Evolutionary conservation across 1,140 invertebrate species (phyloP), one percentile per base, ranked within the genome.

Genomic region (Drosophila kohkoa): DNA sequence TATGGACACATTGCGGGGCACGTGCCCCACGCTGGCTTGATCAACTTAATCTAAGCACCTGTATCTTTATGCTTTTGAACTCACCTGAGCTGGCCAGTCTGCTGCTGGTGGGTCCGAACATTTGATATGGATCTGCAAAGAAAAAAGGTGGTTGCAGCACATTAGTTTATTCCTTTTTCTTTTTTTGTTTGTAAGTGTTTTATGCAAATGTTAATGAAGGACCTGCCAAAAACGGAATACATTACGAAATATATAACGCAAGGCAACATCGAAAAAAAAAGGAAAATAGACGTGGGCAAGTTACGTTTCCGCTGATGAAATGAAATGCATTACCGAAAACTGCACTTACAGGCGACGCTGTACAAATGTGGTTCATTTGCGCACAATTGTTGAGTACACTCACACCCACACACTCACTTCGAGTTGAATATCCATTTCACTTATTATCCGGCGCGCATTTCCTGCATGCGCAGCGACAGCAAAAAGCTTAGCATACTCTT

Each of bases 21-120:
- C 30, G 52, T 52, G 57, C 25, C 13, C 55, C 55, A 58, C 16
- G 15, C n/a, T 25, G 16, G 15, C 48, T 63, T 74, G 67, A 67
- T 73, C 55, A 63, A 66, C 63, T 63, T 83, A 89, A 91, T 91
- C 90, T 86, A 70, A 79, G 81, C 90, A 91, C 86, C 90, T 91
- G 90, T 76, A 91, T 91, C 90, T 91, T 91, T 91, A 87, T 91
- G 90, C 83, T 91, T 91, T 86, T 91, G 71, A 89, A 91, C 91
- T 91, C 71, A 97, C 97, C 97, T 94, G 97, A 98, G 93, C 97
- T 98, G 32, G 97, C 97, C 88, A 98, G 94, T 90, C 97, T 95
- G 94, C 97, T 98, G 94, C 97, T 98, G 51, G 98, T 98, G 49
- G 97, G 96, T 58, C 97, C 97, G 93, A 99, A 98, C 96, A 98